Evolutionary conservation across 2,797 vertebrate genomes (phyloP), one percentile per base, ranked within the genome.

Genomic region (Fundulus diaphanus): DNA sequence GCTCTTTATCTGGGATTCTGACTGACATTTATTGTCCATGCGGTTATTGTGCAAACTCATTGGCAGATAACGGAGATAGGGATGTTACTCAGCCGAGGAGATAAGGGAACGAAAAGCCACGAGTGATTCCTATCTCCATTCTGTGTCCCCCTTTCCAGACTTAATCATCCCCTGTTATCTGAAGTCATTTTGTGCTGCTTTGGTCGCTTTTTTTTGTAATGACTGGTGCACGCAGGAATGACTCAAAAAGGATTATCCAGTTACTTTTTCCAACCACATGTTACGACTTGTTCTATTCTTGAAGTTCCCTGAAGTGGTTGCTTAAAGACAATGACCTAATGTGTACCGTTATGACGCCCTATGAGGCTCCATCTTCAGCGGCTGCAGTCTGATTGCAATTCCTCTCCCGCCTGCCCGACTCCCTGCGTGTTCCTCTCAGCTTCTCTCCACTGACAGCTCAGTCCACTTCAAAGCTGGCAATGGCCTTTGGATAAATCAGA

Each of bases 311-410:
- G 71, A 88, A 86, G 83, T 78, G 68, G 86, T 82, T 82, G 68
- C 78, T 71, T 74, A 70, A 37, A 87, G 76, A 85, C 86, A 83
- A 73, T 91, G 84, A 87, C 72, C 78, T 85, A 80, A 90, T 83
- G 72, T 80, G 80, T 75, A 74, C 12, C 33, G 52, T 33, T 49
- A 9, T 70, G 67, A 77, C 86, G 77, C 74, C 66, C 77, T 88
- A 73, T 76, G 67, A 16, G 56, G 79, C 63, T 84, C 48, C 51
- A 54, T 80, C 61, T 74, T 70, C 68, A 84, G 76, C 29, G 29
- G 40, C 72, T 78, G 54, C 40, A 3, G 63, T 68, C 83, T 92
- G 76, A 89, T 88, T 85, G 78, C 49, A 79, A 90, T 91, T 93
- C 86, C 67, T 84, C 48, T 69, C 51, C 48, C 48, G 82, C 77